Evolutionary conservation across 2,797 vertebrate species (phyloP).

Genomic region (Pteropus rufus): DNA sequence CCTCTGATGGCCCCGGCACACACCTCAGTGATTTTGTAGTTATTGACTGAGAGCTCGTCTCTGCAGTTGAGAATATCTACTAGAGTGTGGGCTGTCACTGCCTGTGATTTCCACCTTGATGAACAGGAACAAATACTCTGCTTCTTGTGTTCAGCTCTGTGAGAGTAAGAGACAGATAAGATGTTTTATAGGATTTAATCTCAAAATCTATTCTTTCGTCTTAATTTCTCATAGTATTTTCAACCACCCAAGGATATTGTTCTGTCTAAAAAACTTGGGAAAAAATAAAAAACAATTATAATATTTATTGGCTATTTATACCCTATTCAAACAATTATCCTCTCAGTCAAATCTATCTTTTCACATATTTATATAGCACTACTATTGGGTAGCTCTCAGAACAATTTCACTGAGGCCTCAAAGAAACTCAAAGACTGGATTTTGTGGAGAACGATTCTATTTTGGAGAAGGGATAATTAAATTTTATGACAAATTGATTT

Average conservation of each 20-base stretch:
- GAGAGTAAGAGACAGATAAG: background rate
- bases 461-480: background rate
- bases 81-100: background rate
- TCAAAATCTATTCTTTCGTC: constrained; percentile 6
- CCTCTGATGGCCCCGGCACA: background rate
- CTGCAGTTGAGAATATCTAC: background rate
- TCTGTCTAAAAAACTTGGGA: background rate
- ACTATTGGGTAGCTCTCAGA: background rate
- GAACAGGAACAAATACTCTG: background rate
- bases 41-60: background rate
- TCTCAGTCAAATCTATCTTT: background rate
- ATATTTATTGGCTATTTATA: background rate
- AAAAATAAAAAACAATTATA: background rate
- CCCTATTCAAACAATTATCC: background rate
- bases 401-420: background rate
- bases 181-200: background rate
- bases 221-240: background rate
- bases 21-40: background rate
- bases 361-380: background rate
- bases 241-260: background rate
- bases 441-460: background rate
- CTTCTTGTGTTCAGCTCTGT: background rate
- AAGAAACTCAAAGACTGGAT: background rate
- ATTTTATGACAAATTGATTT: background rate
- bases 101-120: background rate